A percentile compares a stretch with the other conserved stretches of the same genome.
phyloP scores from a whole-genome alignment of 2,797 vertebrate species.

The Poecilia velifera region DNA sequence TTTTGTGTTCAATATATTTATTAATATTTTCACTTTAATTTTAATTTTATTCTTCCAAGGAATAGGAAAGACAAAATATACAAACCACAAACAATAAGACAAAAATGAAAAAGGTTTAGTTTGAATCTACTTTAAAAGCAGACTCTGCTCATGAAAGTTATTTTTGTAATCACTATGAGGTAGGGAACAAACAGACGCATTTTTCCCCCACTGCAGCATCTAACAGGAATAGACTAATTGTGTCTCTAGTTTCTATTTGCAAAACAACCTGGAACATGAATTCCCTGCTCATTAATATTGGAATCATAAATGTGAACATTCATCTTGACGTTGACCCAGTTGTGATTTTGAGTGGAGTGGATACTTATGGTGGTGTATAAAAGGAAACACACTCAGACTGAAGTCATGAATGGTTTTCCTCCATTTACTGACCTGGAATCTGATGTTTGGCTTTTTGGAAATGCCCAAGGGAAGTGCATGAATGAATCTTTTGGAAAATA shows the following conservation, averaged over 20 bases:
- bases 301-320: slow-evolving; percentile 30
- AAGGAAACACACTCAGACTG: slow-evolving; percentile 36
- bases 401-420: slow-evolving; percentile 42
- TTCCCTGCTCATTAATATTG: slow-evolving; percentile 48
- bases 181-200: neutral
- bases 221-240: neutral
- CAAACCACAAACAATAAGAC: no score
- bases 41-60: no score
- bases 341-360: slow-evolving; percentile 40
- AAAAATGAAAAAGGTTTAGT: no score
- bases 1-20: no score
- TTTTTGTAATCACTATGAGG: neutral
- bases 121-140: no score
- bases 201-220: neutral
- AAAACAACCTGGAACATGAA: slow-evolving; percentile 19
- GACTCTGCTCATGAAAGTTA: neutral
- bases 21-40: no score
- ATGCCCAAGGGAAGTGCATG: slow-evolving; percentile 34
- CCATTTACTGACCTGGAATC: slow-evolving; percentile 72
- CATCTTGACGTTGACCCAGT: slow-evolving; percentile 39
- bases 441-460: slow-evolving; percentile 50
- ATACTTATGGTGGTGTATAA: slow-evolving; percentile 39
- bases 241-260: slow-evolving; percentile 12
- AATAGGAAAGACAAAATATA: no score
- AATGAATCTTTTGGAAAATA: slow-evolving; percentile 12